Base-by-base conservation (phyloP, 2,888 invertebrate genomes). In the Standfussiana lucernea region DNA sequence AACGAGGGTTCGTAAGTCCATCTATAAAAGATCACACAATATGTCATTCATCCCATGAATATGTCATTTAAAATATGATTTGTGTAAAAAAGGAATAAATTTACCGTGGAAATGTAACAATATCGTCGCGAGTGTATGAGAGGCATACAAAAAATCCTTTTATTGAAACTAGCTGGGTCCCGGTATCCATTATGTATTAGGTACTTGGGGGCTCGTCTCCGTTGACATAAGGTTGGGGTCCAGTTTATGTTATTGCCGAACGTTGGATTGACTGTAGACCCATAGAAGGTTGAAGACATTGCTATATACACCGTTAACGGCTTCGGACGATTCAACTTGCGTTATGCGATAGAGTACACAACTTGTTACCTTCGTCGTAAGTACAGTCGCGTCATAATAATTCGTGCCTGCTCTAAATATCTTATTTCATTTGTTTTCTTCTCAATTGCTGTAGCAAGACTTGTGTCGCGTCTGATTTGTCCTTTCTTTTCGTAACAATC, bases 151-250 rank as follows among this genome's bases (percentile, higher is more conserved):
- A 95, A 96, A 96, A 96, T 95, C 93, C 94, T 95, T 95, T 96
- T 96, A 96, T 96, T 96, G 96, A 95, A 96, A 96, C 95, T 95
- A 95, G 94, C 90, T 91, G 90, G 81, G 92, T 10, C 91, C 92
- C 93, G 93, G 93, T 94, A 95, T 96, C 94, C 95, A 96, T 96
- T 94, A 96, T 96, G 96, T 95, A 96, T 95, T 93, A 95, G 94
- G 89, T 89, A 89, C 91, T 91, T 85, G 90, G 84, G 87, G 79
- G 62, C 32, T 32, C 72, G 90, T 93, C 65, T 90, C 92, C 95
- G 91, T 92, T 94, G 86, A 85, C 64, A 35, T 53, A 82, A 91
- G 93, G 68, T 42, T 45, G 15, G 13, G n/a, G 28, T 11, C 40
- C 8, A 24, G 32, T 37, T 64, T 28, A 56, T 50, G 28, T 68